Conservation (phyloP, 2,888 invertebrate species). For the Caenorhabditis virilis region DNA sequence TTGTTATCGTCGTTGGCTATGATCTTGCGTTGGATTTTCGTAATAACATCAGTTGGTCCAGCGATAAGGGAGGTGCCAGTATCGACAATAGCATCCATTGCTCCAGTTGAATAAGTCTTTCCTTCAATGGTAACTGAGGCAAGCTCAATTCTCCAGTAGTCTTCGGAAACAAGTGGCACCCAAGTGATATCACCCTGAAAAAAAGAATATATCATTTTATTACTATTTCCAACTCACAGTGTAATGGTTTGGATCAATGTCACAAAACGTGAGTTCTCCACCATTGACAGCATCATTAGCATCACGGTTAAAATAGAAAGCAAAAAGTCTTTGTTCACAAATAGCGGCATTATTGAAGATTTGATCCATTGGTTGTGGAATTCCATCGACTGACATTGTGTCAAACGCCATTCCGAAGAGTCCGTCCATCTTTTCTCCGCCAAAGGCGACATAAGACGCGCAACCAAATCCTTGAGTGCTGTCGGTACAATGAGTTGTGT, state of each 20-base stretch:
- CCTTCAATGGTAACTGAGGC: constrained; percentile 30
- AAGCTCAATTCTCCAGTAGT: constrained; percentile 53
- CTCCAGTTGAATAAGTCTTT: constrained; percentile 37
- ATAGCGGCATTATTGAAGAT: constrained; percentile 68
- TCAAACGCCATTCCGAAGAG: constrained; percentile 71
- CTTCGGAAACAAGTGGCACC: constrained; percentile 45
- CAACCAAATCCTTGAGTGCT: constrained; percentile 88
- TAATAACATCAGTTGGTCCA: constrained; percentile 82
- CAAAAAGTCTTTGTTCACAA: constrained; percentile 69
- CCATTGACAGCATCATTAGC: constrained; percentile 70
- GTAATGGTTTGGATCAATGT: constrained; percentile 89
- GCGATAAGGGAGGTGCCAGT: constrained; percentile 93
- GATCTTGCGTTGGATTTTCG: constrained; percentile 77
- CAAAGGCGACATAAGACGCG: constrained; percentile 85
- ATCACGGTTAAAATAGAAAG: constrained; percentile 68
- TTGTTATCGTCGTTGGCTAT: constrained; percentile 79
- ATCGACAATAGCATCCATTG: constrained; percentile 91
- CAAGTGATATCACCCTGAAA: constrained; percentile 45
- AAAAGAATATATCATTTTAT: background rate
- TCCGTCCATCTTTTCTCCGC: constrained; percentile 93
- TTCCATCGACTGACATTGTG: constrained; percentile 71
- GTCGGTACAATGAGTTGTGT: constrained; percentile 74
- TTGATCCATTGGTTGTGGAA: constrained; percentile 71
- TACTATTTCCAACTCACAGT: constrained; percentile 71
- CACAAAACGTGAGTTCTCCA: constrained; percentile 77